Conservation (phyloP, 2,888 invertebrate species). For the Scaptodrosophila latifasciaeformis region DNA sequence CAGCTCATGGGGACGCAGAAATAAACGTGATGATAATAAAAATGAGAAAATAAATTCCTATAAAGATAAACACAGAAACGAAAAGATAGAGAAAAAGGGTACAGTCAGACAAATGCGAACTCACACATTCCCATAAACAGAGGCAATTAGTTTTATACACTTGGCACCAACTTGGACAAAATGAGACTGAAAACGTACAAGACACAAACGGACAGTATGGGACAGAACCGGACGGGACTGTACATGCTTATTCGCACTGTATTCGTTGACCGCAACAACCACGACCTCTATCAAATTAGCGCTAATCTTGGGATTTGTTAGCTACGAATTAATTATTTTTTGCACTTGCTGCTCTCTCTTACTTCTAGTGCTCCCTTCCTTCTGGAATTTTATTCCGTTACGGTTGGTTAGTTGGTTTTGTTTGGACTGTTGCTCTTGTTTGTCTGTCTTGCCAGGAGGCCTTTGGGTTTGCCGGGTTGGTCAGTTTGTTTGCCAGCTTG, state of each 20-base stretch:
- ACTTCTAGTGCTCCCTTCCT: neutral
- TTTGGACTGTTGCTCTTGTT: neutral
- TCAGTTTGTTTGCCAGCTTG: slow-evolving; percentile 5
- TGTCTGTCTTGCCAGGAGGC: slow-evolving; percentile 14
- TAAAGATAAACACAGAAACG: slow-evolving; percentile 27
- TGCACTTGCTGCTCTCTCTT: slow-evolving; percentile 30
- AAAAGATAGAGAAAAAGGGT: neutral
- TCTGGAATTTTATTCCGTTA: slow-evolving; percentile 9
- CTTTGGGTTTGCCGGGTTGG: neutral
- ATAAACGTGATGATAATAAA: slow-evolving; percentile 75
- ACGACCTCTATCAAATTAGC: slow-evolving; percentile 36
- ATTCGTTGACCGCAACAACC: too few species aligned
- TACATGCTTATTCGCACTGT: too few species aligned
- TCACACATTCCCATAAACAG: slow-evolving; percentile 7
- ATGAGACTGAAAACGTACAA: too few species aligned
- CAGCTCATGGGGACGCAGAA: slow-evolving; percentile 74
- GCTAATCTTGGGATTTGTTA: slow-evolving; percentile 44
- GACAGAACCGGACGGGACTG: too few species aligned
- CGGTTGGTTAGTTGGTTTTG: slow-evolving; percentile 2
- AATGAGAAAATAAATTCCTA: slow-evolving; percentile 75
- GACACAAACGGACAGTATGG: too few species aligned
- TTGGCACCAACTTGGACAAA: neutral
- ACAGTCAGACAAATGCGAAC: neutral
- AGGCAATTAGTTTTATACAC: slow-evolving; percentile 13
- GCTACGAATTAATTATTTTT: slow-evolving; percentile 56